Evolutionary conservation across 1,140 invertebrate species (phyloP), one percentile per base, ranked within the genome.

Genomic region (Cotesia chilonis): DNA sequence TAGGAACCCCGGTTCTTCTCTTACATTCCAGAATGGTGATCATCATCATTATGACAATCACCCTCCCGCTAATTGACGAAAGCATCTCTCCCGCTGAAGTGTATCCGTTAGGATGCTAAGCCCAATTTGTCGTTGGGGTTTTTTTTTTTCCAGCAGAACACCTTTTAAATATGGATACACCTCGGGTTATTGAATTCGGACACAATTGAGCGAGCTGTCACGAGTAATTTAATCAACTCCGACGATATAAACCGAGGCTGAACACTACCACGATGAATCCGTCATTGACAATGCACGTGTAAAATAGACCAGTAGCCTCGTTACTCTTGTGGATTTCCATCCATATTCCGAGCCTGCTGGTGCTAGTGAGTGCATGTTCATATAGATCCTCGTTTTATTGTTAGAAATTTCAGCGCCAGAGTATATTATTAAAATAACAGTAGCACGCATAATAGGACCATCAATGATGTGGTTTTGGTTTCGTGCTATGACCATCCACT

Each of bases 221-320:
- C 36, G 14, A 14, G 41, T 51, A 20, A 51, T 51, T 65, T 47
- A 65, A 37, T 65, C 38, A 65, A 51, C 37, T 65, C n/a, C 5
- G 12, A 12, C 59, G 36, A 10, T 41, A 41, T 52, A 55, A 54
- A 41, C 55, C 54, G 67, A 70, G 68, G 55, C 67, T n/a, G 67
- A 6, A 47, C n/a, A 37, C 57, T n/a, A 64, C 37, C 3, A 51
- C 60, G 69, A 51, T 54, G 69, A 69, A 73, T 74, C 63, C 47
- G 68, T 61, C 41, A 70, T 70, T 74, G 68, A 74, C 73, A 61
- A 66, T 63, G 67, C 51, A 14, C 14, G 52, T 64, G 59, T 70
- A 52, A 66, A 70, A 38, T 47, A n/a, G 37, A 20, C 57, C 28
- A 4, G 59, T 14, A 47, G 20, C 61, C 28, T n/a, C 14, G 9